These are phyloP conservation scores for Chouioia cunea DNA, from an alignment of 2,888 invertebrate species.

Conservation along the genomic window DNA sequence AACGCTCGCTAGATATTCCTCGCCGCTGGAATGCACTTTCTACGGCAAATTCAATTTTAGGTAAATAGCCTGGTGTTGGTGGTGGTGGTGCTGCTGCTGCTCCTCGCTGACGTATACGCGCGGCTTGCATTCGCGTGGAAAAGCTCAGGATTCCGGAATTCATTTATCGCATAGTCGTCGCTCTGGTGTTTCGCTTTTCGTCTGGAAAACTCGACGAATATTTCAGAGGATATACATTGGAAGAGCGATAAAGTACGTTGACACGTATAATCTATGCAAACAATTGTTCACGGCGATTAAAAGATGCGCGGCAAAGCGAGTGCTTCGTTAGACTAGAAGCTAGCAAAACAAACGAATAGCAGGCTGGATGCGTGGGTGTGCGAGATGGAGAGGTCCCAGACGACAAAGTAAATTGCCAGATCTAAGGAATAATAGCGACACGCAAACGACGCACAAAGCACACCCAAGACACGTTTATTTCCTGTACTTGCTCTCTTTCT, in stretches of 20 bases:
- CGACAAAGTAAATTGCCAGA: constrained; percentile 16
- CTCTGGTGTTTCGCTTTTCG: no score
- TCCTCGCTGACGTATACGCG: constrained; percentile 9
- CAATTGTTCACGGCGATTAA: no score
- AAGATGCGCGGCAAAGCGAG: not conserved
- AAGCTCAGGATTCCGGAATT: constrained; percentile 45
- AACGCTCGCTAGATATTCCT: constrained; percentile 2
- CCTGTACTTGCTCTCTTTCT: no score
- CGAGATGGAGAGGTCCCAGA: constrained; percentile 39
- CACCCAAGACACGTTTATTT: not conserved
- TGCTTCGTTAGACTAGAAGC: not conserved
- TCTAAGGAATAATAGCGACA: constrained; percentile 20
- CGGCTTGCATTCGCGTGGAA: constrained; percentile 47
- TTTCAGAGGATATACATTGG: no score
- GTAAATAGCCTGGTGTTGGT: constrained; percentile 20
- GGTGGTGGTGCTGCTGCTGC: not conserved
- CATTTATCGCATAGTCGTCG: not conserved
- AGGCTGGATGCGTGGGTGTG: no score
- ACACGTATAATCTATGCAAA: no score
- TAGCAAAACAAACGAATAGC: constrained; percentile 4
- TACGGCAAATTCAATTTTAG: constrained; percentile 39
- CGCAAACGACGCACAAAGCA: constrained; percentile 10
- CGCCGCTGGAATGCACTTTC: constrained; percentile 19
- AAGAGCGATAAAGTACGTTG: no score
- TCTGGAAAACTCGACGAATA: no score